Evolutionary conservation across 2,888 invertebrate species (phyloP), one percentile per base, ranked within the genome.

Genomic region (Onchidella celtica): DNA sequence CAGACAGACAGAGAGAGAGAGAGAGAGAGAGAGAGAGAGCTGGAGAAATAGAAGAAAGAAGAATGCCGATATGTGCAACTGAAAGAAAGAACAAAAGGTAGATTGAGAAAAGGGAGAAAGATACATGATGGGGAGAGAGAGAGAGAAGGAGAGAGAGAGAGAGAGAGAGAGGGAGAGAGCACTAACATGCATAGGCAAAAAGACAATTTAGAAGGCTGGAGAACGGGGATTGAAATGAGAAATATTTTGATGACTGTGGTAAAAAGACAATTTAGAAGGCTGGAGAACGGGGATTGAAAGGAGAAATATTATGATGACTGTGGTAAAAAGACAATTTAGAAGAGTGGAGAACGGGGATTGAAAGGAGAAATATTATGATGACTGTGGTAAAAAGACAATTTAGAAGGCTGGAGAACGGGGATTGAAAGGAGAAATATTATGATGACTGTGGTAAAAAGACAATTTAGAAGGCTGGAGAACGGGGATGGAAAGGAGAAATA

Each of bases 161-260:
- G 34, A 66, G 66, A 66, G 34, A 66, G 36, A 66, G 34, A 34
- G 36, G 34, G 34, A 66, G 29, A 66, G 34, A 34, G 17, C 66
- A 66, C 6, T 6, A 32, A 66, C 34, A 24, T 21, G 34, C 34
- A 11, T 21, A 29, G 36, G 21, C 24, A 65, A 6, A 65, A 4
- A 65, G 32, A 65, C 32, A 68, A n/a, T 36, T 17, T n/a, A n/a
- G n/a, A n/a, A n/a, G n/a, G n/a, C n/a, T n/a, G n/a, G n/a, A n/a
- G n/a, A n/a, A n/a, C n/a, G n/a, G n/a, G n/a, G n/a, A n/a, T n/a
- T n/a, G n/a, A n/a, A n/a, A n/a, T n/a, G n/a, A n/a, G n/a, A n/a
- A n/a, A n/a, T n/a, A n/a, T n/a, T n/a, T n/a, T n/a, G n/a, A n/a
- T n/a, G n/a, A n/a, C n/a, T n/a, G n/a, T n/a, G 36, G 21, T 21